phyloP scores from a whole-genome alignment of 2,113 vertebrate species.

The Accipiter virgatus region DNA sequence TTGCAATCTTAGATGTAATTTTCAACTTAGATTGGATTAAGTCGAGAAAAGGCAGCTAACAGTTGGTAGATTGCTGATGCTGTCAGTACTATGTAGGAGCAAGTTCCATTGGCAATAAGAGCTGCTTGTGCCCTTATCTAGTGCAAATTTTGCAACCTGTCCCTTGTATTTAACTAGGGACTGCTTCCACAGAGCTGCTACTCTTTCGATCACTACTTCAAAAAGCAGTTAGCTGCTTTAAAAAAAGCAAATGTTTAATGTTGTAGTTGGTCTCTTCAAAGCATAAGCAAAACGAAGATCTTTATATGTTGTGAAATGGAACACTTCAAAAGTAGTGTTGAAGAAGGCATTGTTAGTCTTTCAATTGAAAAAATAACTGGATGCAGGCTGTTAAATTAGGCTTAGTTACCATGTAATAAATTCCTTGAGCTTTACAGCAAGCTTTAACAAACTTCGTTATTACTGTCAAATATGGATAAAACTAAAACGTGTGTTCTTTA shows the following conservation, averaged over 20 bases:
- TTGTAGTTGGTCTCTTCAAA: background rate
- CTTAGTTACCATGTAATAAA: background rate
- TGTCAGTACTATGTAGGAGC: fast-evolving
- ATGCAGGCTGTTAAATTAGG: background rate
- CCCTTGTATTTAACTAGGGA: background rate
- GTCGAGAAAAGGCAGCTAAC: background rate
- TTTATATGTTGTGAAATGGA: background rate
- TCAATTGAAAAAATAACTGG: background rate
- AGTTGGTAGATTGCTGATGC: background rate
- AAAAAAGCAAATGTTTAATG: background rate
- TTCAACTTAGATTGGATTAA: background rate
- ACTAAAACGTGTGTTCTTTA: background rate
- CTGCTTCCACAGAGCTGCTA: background rate
- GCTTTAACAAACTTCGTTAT: background rate
- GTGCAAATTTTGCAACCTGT: background rate
- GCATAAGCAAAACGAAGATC: background rate
- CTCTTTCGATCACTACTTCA: background rate
- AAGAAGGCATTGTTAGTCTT: background rate
- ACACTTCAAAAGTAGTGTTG: background rate
- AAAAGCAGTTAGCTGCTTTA: background rate
- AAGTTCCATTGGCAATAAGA: background rate
- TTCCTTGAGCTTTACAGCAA: background rate
- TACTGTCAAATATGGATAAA: background rate
- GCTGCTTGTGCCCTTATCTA: background rate
- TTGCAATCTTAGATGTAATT: background rate